Percentiles rank a stretch among this genome's conserved stretches.
Evolutionary conservation across 2,797 vertebrate genomes (phyloP).

Genomic region (Podarcis siculus): DNA sequence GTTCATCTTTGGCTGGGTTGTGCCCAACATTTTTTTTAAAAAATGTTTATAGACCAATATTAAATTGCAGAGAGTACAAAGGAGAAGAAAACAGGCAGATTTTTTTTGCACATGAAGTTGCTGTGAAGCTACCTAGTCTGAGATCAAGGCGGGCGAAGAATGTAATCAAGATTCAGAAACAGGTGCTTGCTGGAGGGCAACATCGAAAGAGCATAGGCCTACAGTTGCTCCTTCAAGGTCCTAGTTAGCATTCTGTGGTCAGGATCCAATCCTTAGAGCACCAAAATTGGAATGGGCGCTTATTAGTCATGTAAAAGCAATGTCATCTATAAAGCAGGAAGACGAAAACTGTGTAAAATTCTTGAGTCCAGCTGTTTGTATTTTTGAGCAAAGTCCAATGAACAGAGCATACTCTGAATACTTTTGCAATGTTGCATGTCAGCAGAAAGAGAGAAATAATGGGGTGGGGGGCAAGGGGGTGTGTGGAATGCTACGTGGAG

Average conservation of each 20-base stretch:
- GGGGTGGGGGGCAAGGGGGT: neutral
- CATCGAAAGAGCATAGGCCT: rapidly evolving
- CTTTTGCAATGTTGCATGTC: slow-evolving; percentile 23
- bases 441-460: slow-evolving; percentile 4
- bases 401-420: slow-evolving; percentile 14
- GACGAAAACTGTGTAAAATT: slow-evolving; percentile 30
- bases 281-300: slow-evolving; percentile 24
- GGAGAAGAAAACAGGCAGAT: neutral
- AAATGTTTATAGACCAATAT: neutral
- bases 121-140: neutral
- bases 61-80: neutral
- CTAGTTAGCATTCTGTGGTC: neutral
- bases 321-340: slow-evolving; percentile 30
- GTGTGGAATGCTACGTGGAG: slow-evolving; percentile 18
- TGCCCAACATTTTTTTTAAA: neutral
- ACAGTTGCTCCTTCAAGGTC: neutral
- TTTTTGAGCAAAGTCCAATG: neutral
- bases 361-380: slow-evolving; percentile 30
- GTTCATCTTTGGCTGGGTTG: neutral
- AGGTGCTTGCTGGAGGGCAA: neutral
- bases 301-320: slow-evolving; percentile 18
- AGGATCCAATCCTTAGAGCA: neutral
- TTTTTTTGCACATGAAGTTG: neutral
- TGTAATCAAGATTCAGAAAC: neutral
- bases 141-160: neutral